Conservation (phyloP, 2,797 vertebrate genomes). For the Meda fulgida region DNA sequence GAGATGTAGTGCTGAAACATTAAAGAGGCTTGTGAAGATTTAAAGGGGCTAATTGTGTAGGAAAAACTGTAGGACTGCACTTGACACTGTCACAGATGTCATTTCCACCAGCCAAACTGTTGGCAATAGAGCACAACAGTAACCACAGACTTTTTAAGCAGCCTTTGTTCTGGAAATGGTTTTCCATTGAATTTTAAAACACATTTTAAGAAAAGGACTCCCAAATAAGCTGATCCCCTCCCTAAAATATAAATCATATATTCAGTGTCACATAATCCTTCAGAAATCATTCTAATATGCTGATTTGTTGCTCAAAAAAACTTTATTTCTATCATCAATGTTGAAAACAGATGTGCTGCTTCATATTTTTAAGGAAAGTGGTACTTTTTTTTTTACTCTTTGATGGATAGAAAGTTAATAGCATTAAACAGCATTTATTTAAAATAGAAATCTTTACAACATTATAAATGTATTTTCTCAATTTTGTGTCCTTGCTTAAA, state of each 20-base stretch:
- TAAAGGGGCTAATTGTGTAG: constrained; percentile 11
- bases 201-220: too few species aligned
- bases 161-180: constrained; percentile 6
- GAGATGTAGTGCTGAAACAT: constrained; percentile 30
- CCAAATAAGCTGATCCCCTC: too few species aligned
- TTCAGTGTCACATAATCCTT: background rate
- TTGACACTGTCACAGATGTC: constrained; percentile 32
- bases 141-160: background rate
- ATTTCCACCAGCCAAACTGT: background rate
- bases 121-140: background rate
- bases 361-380: too few species aligned
- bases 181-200: background rate
- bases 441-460: too few species aligned
- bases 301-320: too few species aligned
- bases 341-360: too few species aligned
- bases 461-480: too few species aligned
- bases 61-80: constrained; percentile 24
- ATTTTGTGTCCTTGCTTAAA: background rate
- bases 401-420: too few species aligned
- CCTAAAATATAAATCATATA: background rate
- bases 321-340: too few species aligned
- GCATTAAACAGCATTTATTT: too few species aligned
- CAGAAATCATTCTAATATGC: background rate
- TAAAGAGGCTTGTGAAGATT: constrained; percentile 37
- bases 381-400: too few species aligned